phyloP scores from a whole-genome alignment of 37 sponge, comb jelly and placozoan species.

The Halichondria panicea region DNA sequence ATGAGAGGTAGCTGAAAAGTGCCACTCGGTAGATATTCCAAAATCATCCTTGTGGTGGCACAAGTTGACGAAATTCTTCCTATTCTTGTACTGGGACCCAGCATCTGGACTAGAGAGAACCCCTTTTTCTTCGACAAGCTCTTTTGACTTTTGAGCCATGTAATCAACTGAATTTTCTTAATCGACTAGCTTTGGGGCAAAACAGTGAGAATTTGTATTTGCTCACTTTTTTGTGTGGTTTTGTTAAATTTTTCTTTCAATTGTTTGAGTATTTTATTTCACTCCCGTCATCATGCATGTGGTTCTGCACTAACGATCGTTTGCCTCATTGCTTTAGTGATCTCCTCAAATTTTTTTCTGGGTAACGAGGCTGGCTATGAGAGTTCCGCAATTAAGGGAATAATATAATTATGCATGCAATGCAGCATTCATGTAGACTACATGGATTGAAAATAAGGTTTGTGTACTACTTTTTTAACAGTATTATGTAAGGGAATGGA shows the following conservation, averaged over 20 bases:
- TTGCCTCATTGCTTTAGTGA: constrained; percentile 2
- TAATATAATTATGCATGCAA: too few species aligned
- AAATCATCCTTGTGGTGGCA: constrained; percentile 39
- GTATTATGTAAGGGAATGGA: too few species aligned
- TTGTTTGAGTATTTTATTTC: constrained; percentile 27
- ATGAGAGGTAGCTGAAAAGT: constrained; percentile 66
- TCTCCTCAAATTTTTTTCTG: constrained; percentile 15
- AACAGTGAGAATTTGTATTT: constrained; percentile 41
- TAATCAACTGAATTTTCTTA: constrained; percentile 23
- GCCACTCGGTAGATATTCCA: constrained; percentile 47
- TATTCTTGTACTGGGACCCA: constrained; percentile 45
- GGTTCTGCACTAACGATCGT: neutral
- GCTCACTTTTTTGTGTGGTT: constrained; percentile 38
- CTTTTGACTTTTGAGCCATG: constrained; percentile 35
- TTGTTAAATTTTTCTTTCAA: constrained; percentile 37
- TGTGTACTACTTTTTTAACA: too few species aligned
- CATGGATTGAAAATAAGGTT: too few species aligned
- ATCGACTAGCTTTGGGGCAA: constrained; percentile 43
- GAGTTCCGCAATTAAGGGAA: too few species aligned
- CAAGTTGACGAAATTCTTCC: constrained; percentile 44
- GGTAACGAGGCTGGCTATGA: too few species aligned
- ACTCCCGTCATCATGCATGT: constrained; percentile 27
- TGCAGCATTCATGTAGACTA: too few species aligned
- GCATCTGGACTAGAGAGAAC: constrained; percentile 40
- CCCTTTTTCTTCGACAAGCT: constrained; percentile 41